phyloP scores from a whole-genome alignment of 2,888 invertebrate species.

The Drosophila multiciliata region DNA sequence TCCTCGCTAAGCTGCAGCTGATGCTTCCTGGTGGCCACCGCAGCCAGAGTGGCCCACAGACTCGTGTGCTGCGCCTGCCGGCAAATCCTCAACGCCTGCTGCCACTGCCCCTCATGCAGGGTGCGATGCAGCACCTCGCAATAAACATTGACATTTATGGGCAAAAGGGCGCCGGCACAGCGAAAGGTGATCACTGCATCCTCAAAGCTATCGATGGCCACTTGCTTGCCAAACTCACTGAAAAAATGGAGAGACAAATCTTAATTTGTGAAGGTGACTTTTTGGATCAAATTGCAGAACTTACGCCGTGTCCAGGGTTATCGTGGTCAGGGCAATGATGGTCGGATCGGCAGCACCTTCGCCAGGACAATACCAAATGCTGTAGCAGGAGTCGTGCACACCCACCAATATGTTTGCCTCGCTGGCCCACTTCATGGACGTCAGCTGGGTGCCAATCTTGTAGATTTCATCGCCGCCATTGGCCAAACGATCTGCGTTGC shows the following conservation, averaged over 20 bases:
- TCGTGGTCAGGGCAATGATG: conserved; percentile 88
- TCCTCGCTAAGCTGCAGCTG: conserved; percentile 96
- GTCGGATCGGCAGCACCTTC: conserved; percentile 90
- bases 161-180: conserved; percentile 93
- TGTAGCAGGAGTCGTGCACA: conserved; percentile 91
- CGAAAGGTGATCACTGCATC: conserved; percentile 94
- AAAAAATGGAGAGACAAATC: conserved; percentile 66
- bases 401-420: conserved; percentile 92
- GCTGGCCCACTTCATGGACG: conserved; percentile 88
- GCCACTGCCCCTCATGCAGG: conserved; percentile 92
- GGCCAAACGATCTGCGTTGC: conserved; percentile 26
- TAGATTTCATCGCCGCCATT: conserved; percentile 74
- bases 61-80: conserved; percentile 86
- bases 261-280: not conserved
- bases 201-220: conserved; percentile 92
- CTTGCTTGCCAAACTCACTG: conserved; percentile 95
- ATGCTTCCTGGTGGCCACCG: conserved; percentile 93
- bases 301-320: conserved; percentile 86
- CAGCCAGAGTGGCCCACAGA: conserved; percentile 98
- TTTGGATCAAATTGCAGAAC: not conserved
- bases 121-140: conserved; percentile 88
- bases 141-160: conserved; percentile 83
- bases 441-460: conserved; percentile 86
- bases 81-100: conserved; percentile 93
- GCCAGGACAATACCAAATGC: conserved; percentile 93